These are phyloP conservation scores for Doris montereyensis DNA, from an alignment of 2,888 invertebrate genomes.

Conservation along the genomic window DNA sequence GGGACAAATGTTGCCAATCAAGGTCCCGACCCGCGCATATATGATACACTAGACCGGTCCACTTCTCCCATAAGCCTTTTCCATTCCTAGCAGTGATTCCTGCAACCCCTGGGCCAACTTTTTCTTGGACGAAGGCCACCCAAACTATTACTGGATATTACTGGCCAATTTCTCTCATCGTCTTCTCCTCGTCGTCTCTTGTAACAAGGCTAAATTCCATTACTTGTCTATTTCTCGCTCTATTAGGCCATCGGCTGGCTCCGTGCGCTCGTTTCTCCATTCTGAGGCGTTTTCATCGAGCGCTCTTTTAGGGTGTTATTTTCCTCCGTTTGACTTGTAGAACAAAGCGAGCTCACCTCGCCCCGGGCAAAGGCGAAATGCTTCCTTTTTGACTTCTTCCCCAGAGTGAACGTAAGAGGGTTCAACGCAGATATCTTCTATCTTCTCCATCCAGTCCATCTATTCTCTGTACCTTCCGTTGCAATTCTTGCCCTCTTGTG, in stretches of 20 bases:
- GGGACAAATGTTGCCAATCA: slow-evolving; percentile 47
- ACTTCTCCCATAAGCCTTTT: slow-evolving; percentile 13
- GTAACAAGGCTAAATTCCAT: slow-evolving; percentile 45
- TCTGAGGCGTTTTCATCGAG: slow-evolving; percentile 41
- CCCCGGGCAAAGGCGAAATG: neutral
- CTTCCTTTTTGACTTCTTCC: neutral
- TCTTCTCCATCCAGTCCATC: too few species aligned
- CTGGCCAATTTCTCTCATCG: slow-evolving; percentile 41
- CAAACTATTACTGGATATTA: slow-evolving; percentile 41
- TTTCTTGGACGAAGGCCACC: slow-evolving; percentile 15
- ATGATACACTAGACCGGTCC: neutral
- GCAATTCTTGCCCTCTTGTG: too few species aligned
- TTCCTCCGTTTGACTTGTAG: neutral
- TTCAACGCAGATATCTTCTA: too few species aligned
- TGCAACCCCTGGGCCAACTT: slow-evolving; percentile 32
- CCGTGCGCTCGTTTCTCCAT: slow-evolving; percentile 37
- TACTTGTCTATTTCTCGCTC: slow-evolving; percentile 48
- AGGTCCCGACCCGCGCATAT: slow-evolving; percentile 34
- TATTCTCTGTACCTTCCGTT: too few species aligned
- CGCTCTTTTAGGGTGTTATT: neutral
- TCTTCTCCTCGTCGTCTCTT: slow-evolving; percentile 32
- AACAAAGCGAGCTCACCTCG: slow-evolving; percentile 21
- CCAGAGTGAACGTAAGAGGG: too few species aligned
- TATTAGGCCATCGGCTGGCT: slow-evolving; percentile 41
- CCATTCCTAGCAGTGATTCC: slow-evolving; percentile 1